A percentile compares a stretch with the other conserved stretches of the same genome.
Evolutionary conservation across 1,140 invertebrate species (phyloP).

Genomic region (Camponotus pennsylvanicus): DNA sequence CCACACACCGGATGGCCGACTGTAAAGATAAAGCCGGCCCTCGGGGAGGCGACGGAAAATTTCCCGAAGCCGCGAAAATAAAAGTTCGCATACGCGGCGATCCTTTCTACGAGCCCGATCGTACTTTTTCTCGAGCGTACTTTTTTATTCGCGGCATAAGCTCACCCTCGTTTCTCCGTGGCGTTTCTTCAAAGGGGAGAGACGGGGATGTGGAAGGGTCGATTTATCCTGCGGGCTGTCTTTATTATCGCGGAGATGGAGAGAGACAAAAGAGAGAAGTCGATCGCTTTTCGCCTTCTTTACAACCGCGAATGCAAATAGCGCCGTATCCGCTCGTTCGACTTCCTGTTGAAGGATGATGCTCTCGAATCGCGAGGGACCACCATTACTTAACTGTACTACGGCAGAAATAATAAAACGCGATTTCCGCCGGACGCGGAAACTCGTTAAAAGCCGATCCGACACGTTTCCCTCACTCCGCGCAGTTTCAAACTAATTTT

Average conservation of each 20-base stretch:
- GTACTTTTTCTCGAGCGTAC: conserved; percentile 68
- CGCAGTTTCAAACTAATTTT: conserved; percentile 46
- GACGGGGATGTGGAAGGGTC: conserved; percentile 50
- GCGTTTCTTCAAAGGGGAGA: conserved; percentile 35
- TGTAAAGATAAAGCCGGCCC: conserved; percentile 77
- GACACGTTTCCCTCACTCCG: conserved; percentile 9
- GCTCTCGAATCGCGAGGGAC: conserved; percentile 22
- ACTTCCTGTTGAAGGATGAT: conserved; percentile 73
- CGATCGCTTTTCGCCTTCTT: conserved; percentile 80
- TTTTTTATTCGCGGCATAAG: conserved; percentile 82
- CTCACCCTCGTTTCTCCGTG: conserved; percentile 63
- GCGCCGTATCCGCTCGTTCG: conserved; percentile 78
- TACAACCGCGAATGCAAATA: conserved; percentile 83
- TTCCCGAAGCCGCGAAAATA: conserved; percentile 65
- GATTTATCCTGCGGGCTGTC: conserved; percentile 72
- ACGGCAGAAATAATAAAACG: conserved; percentile 83
- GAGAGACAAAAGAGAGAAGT: conserved; percentile 60
- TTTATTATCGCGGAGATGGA: conserved; percentile 74
- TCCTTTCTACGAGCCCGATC: conserved; percentile 29
- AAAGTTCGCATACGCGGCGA: conserved; percentile 60
- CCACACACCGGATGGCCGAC: conserved; percentile 53
- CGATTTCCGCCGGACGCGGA: conserved; percentile 71
- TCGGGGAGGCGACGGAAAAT: conserved; percentile 55
- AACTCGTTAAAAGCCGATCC: conserved; percentile 41
- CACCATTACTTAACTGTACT: conserved; percentile 75